phyloP scores from a whole-genome alignment of 1,140 invertebrate species.

The Proctacanthus coquilletti region DNA sequence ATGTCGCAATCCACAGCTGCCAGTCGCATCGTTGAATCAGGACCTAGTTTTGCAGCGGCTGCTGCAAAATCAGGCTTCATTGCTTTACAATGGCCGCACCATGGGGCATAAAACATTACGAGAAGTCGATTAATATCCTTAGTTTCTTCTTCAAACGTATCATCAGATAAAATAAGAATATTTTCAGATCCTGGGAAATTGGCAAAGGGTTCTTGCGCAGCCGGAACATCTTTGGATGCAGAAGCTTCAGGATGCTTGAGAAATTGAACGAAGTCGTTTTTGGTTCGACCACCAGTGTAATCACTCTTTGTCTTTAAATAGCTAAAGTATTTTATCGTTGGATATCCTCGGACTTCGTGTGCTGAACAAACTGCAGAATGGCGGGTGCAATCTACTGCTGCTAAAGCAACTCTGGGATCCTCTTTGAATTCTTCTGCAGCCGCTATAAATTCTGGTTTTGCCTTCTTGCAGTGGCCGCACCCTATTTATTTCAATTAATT shows the following conservation, averaged over 20 bases:
- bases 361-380: conserved; percentile 44
- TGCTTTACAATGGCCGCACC: conserved; percentile 79
- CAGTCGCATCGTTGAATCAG: too few relatives aligned
- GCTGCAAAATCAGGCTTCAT: conserved; percentile 70
- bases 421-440: conserved; percentile 60
- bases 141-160: conserved; percentile 36
- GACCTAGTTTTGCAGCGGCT: conserved; percentile 59
- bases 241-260: conserved; percentile 40
- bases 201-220: conserved; percentile 17
- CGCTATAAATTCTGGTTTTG: conserved; percentile 67
- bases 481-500: too few relatives aligned
- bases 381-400: conserved; percentile 69
- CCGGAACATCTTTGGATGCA: conserved; percentile 23
- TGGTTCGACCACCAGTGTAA: conserved; percentile 61
- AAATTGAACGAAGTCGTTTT: conserved; percentile 47
- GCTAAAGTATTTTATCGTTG: conserved; percentile 75
- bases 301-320: conserved; percentile 49
- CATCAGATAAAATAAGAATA: conserved; percentile 35
- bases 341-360: conserved; percentile 67
- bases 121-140: conserved; percentile 48
- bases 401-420: conserved; percentile 57
- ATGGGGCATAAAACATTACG: conserved; percentile 77
- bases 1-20: conserved; percentile 53
- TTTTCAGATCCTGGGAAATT: conserved; percentile 30
- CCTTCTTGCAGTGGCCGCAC: conserved; percentile 83